A percentile compares a stretch with the other conserved stretches of the same genome.
These are phyloP conservation scores for Lonchura striata DNA, from an alignment of 2,113 vertebrate genomes.

Conservation along the genomic window DNA sequence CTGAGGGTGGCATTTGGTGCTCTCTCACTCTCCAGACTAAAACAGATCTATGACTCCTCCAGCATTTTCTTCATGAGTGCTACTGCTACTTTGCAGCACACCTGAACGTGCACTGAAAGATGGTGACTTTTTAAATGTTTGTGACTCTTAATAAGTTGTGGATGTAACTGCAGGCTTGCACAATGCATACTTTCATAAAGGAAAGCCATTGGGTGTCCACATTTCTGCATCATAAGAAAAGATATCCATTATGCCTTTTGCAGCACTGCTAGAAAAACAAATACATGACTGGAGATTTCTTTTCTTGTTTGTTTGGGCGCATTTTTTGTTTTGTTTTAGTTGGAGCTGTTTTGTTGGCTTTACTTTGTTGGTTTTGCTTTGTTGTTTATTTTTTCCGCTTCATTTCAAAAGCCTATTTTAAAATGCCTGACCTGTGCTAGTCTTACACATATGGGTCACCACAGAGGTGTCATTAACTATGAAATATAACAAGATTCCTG, in stretches of 20 bases:
- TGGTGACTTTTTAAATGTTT: neutral
- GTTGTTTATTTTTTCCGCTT: neutral
- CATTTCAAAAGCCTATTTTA: neutral
- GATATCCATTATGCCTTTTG: neutral
- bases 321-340: neutral
- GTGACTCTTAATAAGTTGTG: neutral
- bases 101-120: neutral
- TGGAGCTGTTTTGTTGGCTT: neutral
- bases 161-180: neutral
- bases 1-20: rapidly evolving
- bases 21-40: neutral
- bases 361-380: neutral
- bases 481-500: neutral
- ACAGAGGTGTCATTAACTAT: neutral
- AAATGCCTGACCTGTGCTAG: neutral
- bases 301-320: neutral
- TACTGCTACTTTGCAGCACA: neutral
- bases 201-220: neutral
- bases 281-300: neutral
- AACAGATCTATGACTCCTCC: neutral
- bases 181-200: neutral
- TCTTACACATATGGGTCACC: neutral
- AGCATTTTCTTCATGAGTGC: neutral
- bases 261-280: neutral
- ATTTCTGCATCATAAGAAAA: neutral